phyloP scores from a whole-genome alignment of 2,888 invertebrate species.

The Brachyopa scutellaris region DNA sequence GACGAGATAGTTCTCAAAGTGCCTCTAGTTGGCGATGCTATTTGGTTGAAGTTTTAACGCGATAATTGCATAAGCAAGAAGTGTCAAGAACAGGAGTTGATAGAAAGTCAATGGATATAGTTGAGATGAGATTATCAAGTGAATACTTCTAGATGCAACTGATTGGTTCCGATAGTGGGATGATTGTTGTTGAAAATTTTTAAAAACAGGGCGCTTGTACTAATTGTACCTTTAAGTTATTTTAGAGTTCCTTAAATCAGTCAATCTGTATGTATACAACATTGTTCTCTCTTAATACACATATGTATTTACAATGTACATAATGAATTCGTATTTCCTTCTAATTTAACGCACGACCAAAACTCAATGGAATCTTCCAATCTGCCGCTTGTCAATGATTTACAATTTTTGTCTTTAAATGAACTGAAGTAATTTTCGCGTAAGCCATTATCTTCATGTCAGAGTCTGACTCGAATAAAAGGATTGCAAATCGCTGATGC shows the following conservation, averaged over 20 bases:
- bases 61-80: constrained; percentile 55
- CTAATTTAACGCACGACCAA: constrained; percentile 40
- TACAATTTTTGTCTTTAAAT: constrained; percentile 36
- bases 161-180: constrained; percentile 1
- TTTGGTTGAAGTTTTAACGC: constrained; percentile 11
- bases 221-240: neutral
- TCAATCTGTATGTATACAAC: neutral
- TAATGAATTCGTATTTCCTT: too few relatives aligned
- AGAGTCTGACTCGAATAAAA: constrained; percentile 25
- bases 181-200: neutral
- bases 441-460: constrained; percentile 54
- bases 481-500: constrained; percentile 66
- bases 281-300: neutral
- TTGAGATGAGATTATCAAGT: constrained; percentile 24
- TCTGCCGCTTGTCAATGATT: constrained; percentile 23
- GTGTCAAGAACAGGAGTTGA: constrained; percentile 53
- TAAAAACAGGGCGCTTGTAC: neutral
- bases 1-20: constrained; percentile 32
- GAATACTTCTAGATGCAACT: constrained; percentile 17
- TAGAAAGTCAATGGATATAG: constrained; percentile 32
- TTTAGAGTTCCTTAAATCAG: neutral
- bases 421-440: constrained; percentile 52
- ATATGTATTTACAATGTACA: too few relatives aligned
- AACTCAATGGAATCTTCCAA: neutral
- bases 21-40: constrained; percentile 7